These are phyloP conservation scores for Frieseomelitta varia DNA, from an alignment of 1,140 invertebrate species.

Conservation along the genomic window DNA sequence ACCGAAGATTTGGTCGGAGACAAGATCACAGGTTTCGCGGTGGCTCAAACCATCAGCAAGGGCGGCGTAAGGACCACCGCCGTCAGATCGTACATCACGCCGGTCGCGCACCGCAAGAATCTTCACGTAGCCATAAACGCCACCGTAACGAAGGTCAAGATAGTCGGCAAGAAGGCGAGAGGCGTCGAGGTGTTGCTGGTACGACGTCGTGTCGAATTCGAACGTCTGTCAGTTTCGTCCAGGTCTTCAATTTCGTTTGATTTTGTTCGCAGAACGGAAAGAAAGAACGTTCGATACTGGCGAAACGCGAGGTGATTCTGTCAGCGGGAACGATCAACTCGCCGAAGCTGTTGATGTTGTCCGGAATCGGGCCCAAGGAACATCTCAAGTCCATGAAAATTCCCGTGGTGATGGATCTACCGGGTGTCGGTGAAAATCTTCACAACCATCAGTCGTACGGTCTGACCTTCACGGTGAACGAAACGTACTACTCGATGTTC, in stretches of 20 bases:
- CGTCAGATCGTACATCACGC: conserved; percentile 85
- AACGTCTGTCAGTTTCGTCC: too few species aligned
- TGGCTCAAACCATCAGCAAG: conserved; percentile 83
- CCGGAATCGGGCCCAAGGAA: conserved; percentile 83
- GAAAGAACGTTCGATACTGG: conserved; percentile 69
- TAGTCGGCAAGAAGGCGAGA: conserved; percentile 36
- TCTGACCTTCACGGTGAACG: conserved; percentile 62
- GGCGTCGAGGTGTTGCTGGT: conserved; percentile 68
- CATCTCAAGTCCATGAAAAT: conserved; percentile 79
- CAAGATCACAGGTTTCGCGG: conserved; percentile 79
- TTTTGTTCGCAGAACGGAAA: conserved; percentile 74
- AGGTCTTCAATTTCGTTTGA: neutral
- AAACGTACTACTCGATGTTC: conserved; percentile 10
- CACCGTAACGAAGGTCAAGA: conserved; percentile 83
- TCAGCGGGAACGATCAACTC: conserved; percentile 79
- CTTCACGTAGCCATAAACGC: conserved; percentile 87
- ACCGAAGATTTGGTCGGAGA: conserved; percentile 85
- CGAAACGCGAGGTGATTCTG: conserved; percentile 79
- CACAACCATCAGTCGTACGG: conserved; percentile 79
- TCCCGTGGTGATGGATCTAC: conserved; percentile 76
- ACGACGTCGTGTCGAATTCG: neutral
- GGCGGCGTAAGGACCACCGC: conserved; percentile 86
- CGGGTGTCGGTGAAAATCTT: conserved; percentile 84
- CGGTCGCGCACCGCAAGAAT: conserved; percentile 85
- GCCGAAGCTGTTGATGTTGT: conserved; percentile 83